Conservation (phyloP, 2,888 invertebrate genomes). For the Magallana nippona region DNA sequence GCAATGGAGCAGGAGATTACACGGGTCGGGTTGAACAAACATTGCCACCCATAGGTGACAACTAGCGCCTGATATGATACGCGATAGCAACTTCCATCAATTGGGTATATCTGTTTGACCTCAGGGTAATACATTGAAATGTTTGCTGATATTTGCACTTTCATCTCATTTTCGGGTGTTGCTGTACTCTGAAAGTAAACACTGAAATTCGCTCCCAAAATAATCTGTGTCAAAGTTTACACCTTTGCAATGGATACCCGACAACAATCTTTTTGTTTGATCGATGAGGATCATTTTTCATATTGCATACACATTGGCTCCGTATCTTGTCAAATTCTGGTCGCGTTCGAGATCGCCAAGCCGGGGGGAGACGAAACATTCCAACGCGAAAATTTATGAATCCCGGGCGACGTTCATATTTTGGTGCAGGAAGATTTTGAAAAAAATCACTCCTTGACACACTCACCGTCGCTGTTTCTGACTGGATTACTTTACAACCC, state of each 20-base stretch:
- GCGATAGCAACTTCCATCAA: slow-evolving; percentile 12
- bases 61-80: slow-evolving; percentile 12
- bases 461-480: slow-evolving; percentile 3
- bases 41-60: slow-evolving; percentile 12
- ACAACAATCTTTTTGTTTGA: slow-evolving; percentile 17
- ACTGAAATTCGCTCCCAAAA: background rate
- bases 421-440: slow-evolving; percentile 7
- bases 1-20: background rate
- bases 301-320: slow-evolving; percentile 10
- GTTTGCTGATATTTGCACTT: slow-evolving; percentile 31
- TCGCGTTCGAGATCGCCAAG: background rate
- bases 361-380: background rate
- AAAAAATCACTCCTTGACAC: slow-evolving; percentile 8
- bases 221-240: slow-evolving; percentile 21
- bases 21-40: slow-evolving; percentile 11
- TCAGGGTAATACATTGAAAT: slow-evolving; percentile 10
- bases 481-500: slow-evolving; percentile 18
- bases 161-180: slow-evolving; percentile 25
- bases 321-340: slow-evolving; percentile 15
- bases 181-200: slow-evolving; percentile 7
- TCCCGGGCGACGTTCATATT: slow-evolving; percentile 12
- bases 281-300: slow-evolving; percentile 26
- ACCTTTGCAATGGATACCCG: slow-evolving; percentile 25
- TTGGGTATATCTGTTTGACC: slow-evolving; percentile 5
- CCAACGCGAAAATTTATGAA: slow-evolving; percentile 26